Conservation (phyloP, 2,888 invertebrate genomes). For the Argynnis bischoffii region DNA sequence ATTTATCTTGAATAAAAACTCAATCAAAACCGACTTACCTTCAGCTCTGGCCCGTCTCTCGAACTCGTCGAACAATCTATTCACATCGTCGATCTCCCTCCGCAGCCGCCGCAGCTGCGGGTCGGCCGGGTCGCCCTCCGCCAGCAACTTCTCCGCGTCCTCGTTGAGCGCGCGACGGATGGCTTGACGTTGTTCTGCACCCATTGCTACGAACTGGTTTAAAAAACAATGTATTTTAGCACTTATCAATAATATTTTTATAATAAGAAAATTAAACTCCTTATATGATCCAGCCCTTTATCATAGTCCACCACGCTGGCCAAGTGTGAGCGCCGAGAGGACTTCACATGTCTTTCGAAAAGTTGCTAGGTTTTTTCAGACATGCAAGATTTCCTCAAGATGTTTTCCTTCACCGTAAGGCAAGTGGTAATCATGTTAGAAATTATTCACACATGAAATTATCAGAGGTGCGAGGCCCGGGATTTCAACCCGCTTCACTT, state of each 20-base stretch:
- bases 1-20: neutral
- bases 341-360: too few species aligned
- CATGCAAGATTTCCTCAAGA: too few species aligned
- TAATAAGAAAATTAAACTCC: neutral
- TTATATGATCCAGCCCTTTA: too few species aligned
- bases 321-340: too few species aligned
- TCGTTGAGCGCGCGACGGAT: constrained; percentile 97
- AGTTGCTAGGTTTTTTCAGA: too few species aligned
- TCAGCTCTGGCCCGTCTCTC: constrained; percentile 93
- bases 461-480: too few species aligned
- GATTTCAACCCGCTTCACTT: too few species aligned
- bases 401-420: too few species aligned
- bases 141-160: constrained; percentile 96
- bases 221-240: neutral
- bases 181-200: constrained; percentile 96
- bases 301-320: too few species aligned
- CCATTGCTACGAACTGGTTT: constrained; percentile 95
- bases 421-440: too few species aligned
- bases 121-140: constrained; percentile 98
- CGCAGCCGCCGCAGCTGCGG: constrained; percentile 93
- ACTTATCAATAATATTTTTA: neutral
- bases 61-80: constrained; percentile 95
- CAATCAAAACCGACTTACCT: constrained; percentile 73
- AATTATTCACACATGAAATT: too few species aligned
- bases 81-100: constrained; percentile 97